These are phyloP conservation scores for Abscondita cerata DNA, from an alignment of 2,888 invertebrate species.

Conservation along the genomic window DNA sequence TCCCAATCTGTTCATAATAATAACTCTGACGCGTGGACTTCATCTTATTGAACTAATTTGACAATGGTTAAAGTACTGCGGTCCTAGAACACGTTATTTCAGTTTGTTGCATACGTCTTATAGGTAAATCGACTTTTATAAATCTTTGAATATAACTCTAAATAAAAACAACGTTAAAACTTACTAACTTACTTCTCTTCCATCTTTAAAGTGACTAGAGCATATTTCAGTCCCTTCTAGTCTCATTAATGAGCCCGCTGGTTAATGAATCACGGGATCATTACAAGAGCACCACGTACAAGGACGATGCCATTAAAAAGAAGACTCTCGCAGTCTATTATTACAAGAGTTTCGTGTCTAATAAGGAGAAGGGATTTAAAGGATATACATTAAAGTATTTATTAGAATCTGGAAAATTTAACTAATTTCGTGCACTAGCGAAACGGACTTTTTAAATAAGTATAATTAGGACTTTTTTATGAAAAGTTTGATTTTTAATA, in stretches of 20 bases:
- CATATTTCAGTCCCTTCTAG: constrained; percentile 38
- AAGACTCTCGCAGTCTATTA: constrained; percentile 50
- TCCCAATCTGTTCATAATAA: constrained; percentile 58
- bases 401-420: constrained; percentile 12
- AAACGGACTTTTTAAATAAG: not conserved
- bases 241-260: constrained; percentile 54
- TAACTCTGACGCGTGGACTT: constrained; percentile 61
- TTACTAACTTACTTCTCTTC: not conserved
- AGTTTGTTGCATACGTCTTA: constrained; percentile 48
- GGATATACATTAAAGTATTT: constrained; percentile 17
- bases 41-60: constrained; percentile 63
- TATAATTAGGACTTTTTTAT: not conserved
- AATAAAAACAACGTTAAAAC: constrained; percentile 18
- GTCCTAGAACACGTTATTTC: constrained; percentile 51
- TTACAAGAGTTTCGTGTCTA: constrained; percentile 43
- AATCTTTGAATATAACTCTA: not conserved
- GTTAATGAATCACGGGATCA: constrained; percentile 57
- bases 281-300: constrained; percentile 52
- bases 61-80: constrained; percentile 53
- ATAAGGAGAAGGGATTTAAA: constrained; percentile 22
- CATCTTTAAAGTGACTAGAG: constrained; percentile 23
- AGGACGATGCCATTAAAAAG: constrained; percentile 51
- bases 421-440: constrained; percentile 7
- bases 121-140: constrained; percentile 19
- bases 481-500: not conserved